Conservation (phyloP, 2,888 invertebrate species). For the Phortica magna region DNA sequence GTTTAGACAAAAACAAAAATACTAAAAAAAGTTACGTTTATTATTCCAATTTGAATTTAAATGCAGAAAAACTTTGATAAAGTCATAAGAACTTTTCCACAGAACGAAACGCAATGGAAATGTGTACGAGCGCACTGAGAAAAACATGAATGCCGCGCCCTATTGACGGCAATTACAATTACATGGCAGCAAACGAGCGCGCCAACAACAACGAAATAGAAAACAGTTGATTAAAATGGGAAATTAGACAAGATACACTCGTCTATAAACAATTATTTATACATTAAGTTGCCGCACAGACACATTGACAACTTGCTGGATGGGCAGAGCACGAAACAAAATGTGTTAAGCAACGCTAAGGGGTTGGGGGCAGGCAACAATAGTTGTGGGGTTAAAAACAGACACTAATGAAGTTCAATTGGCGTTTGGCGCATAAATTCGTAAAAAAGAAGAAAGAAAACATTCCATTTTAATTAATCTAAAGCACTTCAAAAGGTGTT, state of each 20-base stretch:
- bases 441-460: background rate
- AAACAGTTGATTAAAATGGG: background rate
- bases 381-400: background rate
- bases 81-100: background rate
- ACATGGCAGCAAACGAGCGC: background rate
- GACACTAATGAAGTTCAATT: constrained; percentile 18
- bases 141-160: background rate
- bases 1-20: constrained; percentile 11
- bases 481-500: background rate
- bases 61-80: background rate
- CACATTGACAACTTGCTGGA: no score
- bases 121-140: background rate
- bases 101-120: background rate
- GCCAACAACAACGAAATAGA: background rate
- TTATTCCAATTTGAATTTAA: background rate
- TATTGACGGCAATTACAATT: background rate
- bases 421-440: background rate
- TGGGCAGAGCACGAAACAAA: no score
- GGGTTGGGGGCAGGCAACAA: no score
- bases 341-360: no score
- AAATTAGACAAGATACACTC: no score
- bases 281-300: background rate
- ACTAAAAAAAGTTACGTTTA: no score
- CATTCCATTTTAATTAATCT: background rate
- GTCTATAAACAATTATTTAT: background rate